Evolutionary conservation across 1,140 invertebrate genomes (phyloP), one percentile per base, ranked within the genome.

Genomic region (Drosophila ananassae): DNA sequence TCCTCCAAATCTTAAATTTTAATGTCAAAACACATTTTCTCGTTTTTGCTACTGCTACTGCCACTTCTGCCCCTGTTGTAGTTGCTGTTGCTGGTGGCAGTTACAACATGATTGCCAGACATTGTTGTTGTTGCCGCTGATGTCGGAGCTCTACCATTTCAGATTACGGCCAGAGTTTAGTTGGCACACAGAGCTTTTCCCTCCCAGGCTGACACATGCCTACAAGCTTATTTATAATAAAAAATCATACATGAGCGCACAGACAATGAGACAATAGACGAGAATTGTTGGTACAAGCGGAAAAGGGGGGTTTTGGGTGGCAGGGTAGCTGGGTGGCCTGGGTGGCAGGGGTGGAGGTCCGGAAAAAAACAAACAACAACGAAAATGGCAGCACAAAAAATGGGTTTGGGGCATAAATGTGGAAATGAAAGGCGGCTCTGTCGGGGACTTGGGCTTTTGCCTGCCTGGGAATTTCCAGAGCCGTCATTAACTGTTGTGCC

Each of bases 141-240:
- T 37, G 68, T 17, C 48, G 60, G 46, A 51, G 69, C 63, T 44
- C 51, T 64, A 85, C 78, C 78, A 82, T 87, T 89, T 82, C 66
- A 87, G 83, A 87, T 89, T 87, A 87, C 78, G 71, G 66, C 56
- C 66, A 68, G 85, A 87, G 83, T 89, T 87, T 87, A 82, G 82
- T 68, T 87, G 82, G 78, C 82, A 78, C 63, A 60, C 57, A 54
- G 73, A 52, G 57, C 25, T 32, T 34, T 68, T 69, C 44, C 63
- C 66, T 54, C 28, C 39, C 44, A 56, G 52, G 39, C 68, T 59
- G 78, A 82, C 75, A 87, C 83, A 89, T 89, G 82, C 82, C 78
- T 89, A 87, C 78, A 82, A 87, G 83, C 83, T 82, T 87, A 89
- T 82, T 82, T 87, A 82, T 87, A 87, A 89, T 81, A 82, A 87